Evolutionary conservation across 2,113 vertebrate genomes (phyloP), one percentile per base, ranked within the genome.

Genomic region (Proterorhinus semilunaris): DNA sequence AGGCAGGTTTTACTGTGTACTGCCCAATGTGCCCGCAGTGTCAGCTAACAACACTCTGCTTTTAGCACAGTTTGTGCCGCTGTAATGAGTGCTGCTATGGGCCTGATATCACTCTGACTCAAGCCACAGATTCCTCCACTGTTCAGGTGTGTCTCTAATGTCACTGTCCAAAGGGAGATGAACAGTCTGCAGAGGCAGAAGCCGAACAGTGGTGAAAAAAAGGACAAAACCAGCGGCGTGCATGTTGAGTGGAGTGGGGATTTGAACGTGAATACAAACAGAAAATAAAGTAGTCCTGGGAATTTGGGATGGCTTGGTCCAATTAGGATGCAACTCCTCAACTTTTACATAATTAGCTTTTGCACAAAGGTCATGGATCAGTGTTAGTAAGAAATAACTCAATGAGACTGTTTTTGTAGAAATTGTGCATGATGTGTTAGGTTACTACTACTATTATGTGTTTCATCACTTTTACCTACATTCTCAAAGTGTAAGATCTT

Each of bases 141-240:
- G 65, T 65, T 4, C 7, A 11, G 21, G 43, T 65, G 68, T 13
- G 58, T 63, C 58, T 10, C 68, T 0, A 21, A 73, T 61, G 66
- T 63, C 1, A 7, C 64, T 73, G 80, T 80, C 76, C 46, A 5
- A 57, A 13, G 69, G 68, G 71, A 78, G 81, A 80, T 78, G 53
- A 70, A 69, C 12, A 16, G 15, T 27, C 66, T 8, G 53, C 52
- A 43, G 42, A 27, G 54, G 51, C 8, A 11, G 44, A 5, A 11
- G 17, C 51, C 10, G n/a, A 62, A 61, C 58, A 9, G 53, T 36
- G 45, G 8, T 36, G 27, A 36, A 49, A 49, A 43, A 69, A 46
- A 15, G 17, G 36, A 65, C 7, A 45, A 15, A 52, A 7, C 0
- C 36, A 58, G 9, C n/a, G 13, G 53, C 15, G 62, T 13, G 17